These are phyloP conservation scores for Myrmecophaga tridactyla DNA, from an alignment of 2,113 vertebrate genomes.

Conservation along the genomic window DNA sequence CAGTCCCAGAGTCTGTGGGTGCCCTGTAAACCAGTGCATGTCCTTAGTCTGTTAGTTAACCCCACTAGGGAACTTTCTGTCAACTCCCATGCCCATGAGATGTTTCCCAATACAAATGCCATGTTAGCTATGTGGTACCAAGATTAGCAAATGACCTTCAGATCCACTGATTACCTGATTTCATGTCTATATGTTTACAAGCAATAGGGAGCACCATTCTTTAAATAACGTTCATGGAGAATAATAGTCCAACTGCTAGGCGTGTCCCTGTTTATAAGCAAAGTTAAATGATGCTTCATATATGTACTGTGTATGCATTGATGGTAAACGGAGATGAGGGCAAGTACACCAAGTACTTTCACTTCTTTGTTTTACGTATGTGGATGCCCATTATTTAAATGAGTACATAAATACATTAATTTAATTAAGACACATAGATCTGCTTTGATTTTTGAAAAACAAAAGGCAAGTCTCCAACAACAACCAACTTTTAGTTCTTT, in stretches of 20 bases:
- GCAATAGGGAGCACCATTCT: slow-evolving; percentile 99
- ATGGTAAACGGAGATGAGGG: slow-evolving; percentile 93
- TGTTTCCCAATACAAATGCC: slow-evolving; percentile 93
- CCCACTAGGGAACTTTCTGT: slow-evolving; percentile 97
- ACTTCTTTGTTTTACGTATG: slow-evolving; percentile 92
- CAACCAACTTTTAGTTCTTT: slow-evolving; percentile 83
- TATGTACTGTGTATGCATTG: slow-evolving; percentile 93
- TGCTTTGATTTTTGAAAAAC: slow-evolving; percentile 82
- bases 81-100: slow-evolving; percentile 95
- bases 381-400: slow-evolving; percentile 95
- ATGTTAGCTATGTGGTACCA: slow-evolving; percentile 96
- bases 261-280: slow-evolving; percentile 95
- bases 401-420: slow-evolving; percentile 83
- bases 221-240: slow-evolving; percentile 94
- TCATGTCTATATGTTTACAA: slow-evolving; percentile 98
- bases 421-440: slow-evolving; percentile 58
- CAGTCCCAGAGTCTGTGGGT: slow-evolving; percentile 83
- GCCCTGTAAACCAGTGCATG: slow-evolving; percentile 97
- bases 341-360: slow-evolving; percentile 88
- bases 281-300: slow-evolving; percentile 95
- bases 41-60: slow-evolving; percentile 95
- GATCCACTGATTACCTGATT: slow-evolving; percentile 91
- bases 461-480: slow-evolving; percentile 79
- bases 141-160: slow-evolving; percentile 92
- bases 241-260: slow-evolving; percentile 90